Percentiles rank a stretch among this genome's conserved stretches.
phyloP scores from a whole-genome alignment of 2,888 invertebrate genomes.

The Ptilodon capucinus region DNA sequence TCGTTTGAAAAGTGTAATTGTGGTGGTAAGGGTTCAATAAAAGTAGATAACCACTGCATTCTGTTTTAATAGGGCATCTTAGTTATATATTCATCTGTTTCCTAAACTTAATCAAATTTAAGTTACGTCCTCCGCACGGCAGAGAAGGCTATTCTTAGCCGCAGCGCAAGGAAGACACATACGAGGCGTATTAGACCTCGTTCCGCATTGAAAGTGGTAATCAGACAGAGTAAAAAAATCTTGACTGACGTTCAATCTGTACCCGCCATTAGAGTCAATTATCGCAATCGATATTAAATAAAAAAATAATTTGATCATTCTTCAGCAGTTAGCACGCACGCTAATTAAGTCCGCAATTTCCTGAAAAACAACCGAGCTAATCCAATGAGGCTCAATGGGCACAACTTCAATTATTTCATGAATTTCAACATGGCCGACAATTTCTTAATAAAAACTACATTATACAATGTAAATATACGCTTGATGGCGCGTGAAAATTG shows the following conservation, averaged over 20 bases:
- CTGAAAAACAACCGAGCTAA: not conserved
- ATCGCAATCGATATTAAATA: not conserved
- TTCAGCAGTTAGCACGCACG: not conserved
- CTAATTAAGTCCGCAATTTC: not conserved
- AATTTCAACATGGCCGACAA: not conserved
- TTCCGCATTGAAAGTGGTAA: no score
- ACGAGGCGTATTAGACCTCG: no score
- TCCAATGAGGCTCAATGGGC: not conserved
- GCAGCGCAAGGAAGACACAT: no score
- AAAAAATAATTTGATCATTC: not conserved
- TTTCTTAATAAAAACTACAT: not conserved
- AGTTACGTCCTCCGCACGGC: no score
- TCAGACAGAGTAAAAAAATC: no score
- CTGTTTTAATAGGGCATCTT: no score
- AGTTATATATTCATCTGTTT: no score
- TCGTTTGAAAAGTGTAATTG: no score
- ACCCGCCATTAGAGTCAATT: not conserved
- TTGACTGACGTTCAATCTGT: not conserved
- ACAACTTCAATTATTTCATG: not conserved
- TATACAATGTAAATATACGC: not conserved
- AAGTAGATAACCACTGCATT: no score
- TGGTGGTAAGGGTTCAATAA: no score
- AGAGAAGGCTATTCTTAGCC: no score
- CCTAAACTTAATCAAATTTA: no score
- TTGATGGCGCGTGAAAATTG: not conserved